Conservation (phyloP, 2,113 vertebrate genomes). For the Ginglymostoma cirratum region DNA sequence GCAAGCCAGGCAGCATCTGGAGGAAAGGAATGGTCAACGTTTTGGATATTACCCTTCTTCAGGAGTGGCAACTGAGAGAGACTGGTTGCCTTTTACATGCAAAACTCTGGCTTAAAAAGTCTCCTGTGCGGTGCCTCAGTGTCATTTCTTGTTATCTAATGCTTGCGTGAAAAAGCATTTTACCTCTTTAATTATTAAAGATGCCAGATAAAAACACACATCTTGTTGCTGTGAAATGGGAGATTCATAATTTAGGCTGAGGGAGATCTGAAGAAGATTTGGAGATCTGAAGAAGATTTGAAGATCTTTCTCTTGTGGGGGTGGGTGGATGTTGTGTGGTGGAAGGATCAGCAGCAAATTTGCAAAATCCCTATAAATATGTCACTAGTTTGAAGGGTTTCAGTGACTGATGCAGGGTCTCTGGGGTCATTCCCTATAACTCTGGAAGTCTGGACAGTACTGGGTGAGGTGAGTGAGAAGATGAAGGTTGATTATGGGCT, state of each 20-base stretch:
- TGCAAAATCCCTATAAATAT: background rate
- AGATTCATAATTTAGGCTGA: background rate
- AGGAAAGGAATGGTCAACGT: no score
- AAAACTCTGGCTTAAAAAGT: no score
- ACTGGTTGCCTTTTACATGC: no score
- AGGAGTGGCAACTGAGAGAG: no score
- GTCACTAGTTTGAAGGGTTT: background rate
- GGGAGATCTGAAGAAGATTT: background rate
- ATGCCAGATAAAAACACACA: background rate
- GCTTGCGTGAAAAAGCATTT: background rate
- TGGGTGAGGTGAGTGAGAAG: background rate
- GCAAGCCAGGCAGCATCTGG: no score
- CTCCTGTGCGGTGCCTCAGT: no score
- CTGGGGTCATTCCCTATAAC: no score
- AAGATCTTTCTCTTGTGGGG: background rate
- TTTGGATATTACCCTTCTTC: no score
- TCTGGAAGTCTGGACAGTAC: background rate
- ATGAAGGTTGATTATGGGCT: background rate
- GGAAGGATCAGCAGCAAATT: background rate
- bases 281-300: background rate
- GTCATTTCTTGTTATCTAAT: background rate
- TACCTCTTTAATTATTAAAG: background rate
- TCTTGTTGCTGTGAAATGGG: background rate
- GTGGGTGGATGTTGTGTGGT: no score
- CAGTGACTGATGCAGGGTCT: background rate